Base-by-base conservation (phyloP, 1,140 invertebrate species). In the Cardiocondyla obscurior region DNA sequence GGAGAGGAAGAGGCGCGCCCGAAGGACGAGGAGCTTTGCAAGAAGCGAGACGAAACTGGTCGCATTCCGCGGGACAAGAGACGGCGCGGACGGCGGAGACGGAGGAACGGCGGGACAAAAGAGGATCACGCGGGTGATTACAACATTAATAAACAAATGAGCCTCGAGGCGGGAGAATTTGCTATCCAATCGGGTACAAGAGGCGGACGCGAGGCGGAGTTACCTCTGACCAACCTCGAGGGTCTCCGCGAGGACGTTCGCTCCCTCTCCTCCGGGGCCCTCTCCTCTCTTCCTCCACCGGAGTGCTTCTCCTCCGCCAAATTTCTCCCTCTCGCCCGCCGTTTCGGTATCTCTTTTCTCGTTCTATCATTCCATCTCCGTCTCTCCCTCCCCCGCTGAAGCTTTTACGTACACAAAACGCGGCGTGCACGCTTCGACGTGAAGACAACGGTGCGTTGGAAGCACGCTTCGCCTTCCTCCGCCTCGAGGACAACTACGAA, bases 91-190 rank as follows among this genome's bases (percentile, higher is more conserved):
- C 69, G 74, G 83, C 62, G 85, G 86, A 85, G 87, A 89, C 85
- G 88, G 72, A 88, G 89, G 89, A 87, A 90, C 74, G 74, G 89
- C 90, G 90, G 91, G 90, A 93, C 92, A 92, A 92, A 92, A 92
- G 93, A 92, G 91, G 90, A 93, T 93, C 93, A 91, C 89, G 89
- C 92, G 90, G 89, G 89, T 93, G 93, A 94, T 94, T 94, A 94
- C 93, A 93, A 93, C 93, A 94, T 94, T 94, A 94, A 94, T 94
- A 94, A 94, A 94, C 93, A 94, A 94, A 94, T 94, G 93, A 94
- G 92, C 90, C 93, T 91, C 88, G 86, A 91, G 92, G 92, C 92
- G 92, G 90, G 90, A 92, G 90, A 89, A 88, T 89, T 85, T 74
- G 69, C 81, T 87, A 89, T 84, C 93, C 93, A 94, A 94, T 94